Conservation (phyloP, 37 sponge, comb jelly and placozoan genomes). For the Dysidea cf. avara region DNA sequence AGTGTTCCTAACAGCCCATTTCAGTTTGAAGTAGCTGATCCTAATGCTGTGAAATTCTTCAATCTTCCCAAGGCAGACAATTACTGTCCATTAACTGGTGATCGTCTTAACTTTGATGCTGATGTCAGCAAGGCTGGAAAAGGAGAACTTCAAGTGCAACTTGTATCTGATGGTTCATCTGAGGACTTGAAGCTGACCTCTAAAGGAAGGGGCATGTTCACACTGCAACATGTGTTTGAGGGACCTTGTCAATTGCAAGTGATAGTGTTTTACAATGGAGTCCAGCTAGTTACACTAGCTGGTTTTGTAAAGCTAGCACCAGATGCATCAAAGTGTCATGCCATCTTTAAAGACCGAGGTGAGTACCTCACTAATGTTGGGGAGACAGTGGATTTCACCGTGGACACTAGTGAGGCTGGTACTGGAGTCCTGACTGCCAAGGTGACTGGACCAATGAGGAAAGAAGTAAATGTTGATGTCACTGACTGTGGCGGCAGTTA, state of each 20-base stretch:
- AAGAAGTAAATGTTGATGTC: conserved; percentile 8
- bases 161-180: no score
- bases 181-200: no score
- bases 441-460: conserved; percentile 34
- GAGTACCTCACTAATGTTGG: conserved; percentile 52
- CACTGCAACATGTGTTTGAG: not conserved
- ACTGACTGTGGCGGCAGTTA: conserved; percentile 32
- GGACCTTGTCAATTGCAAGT: no score
- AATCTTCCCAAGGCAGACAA: no score
- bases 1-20: conserved; percentile 79
- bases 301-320: conserved; percentile 45
- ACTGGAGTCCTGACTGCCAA: conserved; percentile 49
- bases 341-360: conserved; percentile 31
- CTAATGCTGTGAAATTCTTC: conserved; percentile 7
- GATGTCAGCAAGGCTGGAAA: no score
- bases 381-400: conserved; percentile 68
- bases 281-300: not conserved
- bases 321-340: conserved; percentile 65
- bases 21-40: conserved; percentile 44
- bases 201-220: conserved; percentile 1
- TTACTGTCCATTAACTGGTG: no score
- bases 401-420: conserved; percentile 76
- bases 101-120: no score
- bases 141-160: no score
- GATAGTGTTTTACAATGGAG: no score